A percentile compares a stretch with the other conserved stretches of the same genome.
Evolutionary conservation across 2,797 vertebrate species (phyloP).

Genomic region (Buphagus erythrorhynchus): DNA sequence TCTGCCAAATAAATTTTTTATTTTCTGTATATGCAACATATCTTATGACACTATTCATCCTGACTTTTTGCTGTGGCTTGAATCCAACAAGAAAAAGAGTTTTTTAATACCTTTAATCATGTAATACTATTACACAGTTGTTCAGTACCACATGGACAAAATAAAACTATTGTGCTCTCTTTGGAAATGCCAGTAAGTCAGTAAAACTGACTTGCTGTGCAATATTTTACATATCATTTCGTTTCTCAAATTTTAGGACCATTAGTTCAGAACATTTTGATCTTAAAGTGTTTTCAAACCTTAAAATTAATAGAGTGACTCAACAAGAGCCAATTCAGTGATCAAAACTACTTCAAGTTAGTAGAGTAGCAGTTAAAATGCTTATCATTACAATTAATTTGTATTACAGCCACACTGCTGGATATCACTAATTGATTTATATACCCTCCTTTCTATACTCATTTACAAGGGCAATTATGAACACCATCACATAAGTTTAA

Average conservation of each 20-base stretch:
- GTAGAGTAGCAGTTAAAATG: constrained; percentile 53
- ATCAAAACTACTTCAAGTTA: constrained; percentile 51
- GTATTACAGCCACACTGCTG: constrained; percentile 54
- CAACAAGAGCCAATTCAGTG: constrained; percentile 23
- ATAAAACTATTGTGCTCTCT: constrained; percentile 63
- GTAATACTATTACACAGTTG: constrained; percentile 43
- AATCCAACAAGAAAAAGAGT: constrained; percentile 65
- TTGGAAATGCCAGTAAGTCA: constrained; percentile 1
- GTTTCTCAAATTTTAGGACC: constrained; percentile 38
- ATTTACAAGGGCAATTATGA: constrained; percentile 70
- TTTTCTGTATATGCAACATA: constrained; percentile 42
- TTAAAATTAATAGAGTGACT: constrained; percentile 52
- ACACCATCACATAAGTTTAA: constrained; percentile 45
- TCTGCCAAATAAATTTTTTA: constrained; percentile 62
- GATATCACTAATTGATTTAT: constrained; percentile 71
- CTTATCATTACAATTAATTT: constrained; percentile 67
- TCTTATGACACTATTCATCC: constrained; percentile 62
- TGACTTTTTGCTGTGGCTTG: constrained; percentile 41
- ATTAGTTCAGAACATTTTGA: constrained; percentile 35
- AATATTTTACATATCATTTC: constrained; percentile 60
- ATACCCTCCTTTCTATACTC: constrained; percentile 36
- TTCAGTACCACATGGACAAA: constrained; percentile 64
- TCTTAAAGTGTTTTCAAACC: constrained; percentile 14
- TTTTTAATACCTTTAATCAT: constrained; percentile 70
- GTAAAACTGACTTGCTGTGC: constrained; percentile 55